Evolutionary conservation across 2,797 vertebrate species (phyloP).

Genomic region (Lates japonicus): DNA sequence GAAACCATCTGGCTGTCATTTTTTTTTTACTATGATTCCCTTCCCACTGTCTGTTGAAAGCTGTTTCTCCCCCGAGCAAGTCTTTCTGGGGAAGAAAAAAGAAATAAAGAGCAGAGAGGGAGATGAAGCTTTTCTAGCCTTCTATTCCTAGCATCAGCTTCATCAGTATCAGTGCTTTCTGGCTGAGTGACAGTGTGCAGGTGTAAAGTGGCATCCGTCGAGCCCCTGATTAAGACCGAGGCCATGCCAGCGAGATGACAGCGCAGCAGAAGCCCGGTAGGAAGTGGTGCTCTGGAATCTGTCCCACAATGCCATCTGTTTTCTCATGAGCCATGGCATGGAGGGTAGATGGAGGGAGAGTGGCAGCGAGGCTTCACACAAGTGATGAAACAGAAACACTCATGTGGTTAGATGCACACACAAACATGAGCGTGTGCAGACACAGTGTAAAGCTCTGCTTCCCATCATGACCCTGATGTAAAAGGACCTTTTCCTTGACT

Average conservation of each 20-base stretch:
- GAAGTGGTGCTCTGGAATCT: slow-evolving; percentile 57
- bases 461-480: background rate
- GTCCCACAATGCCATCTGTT: slow-evolving; percentile 80
- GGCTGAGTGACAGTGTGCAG: slow-evolving; percentile 59
- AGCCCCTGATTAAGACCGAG: slow-evolving; percentile 70
- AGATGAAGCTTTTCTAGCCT: slow-evolving; percentile 13
- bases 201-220: slow-evolving; percentile 60
- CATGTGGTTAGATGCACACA: background rate
- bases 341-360: slow-evolving; percentile 15
- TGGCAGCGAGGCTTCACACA: slow-evolving; percentile 21
- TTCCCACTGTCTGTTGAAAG: slow-evolving; percentile 24
- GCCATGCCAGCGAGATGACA: slow-evolving; percentile 62
- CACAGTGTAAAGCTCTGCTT: background rate
- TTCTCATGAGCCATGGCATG: slow-evolving; percentile 49
- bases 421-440: background rate
- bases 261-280: slow-evolving; percentile 30
- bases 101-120: background rate
- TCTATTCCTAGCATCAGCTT: slow-evolving; percentile 38
- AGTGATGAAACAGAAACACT: slow-evolving; percentile 8
- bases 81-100: background rate
- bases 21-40: slow-evolving; percentile 7
- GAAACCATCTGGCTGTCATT: slow-evolving; percentile 41
- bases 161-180: slow-evolving; percentile 40
- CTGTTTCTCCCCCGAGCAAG: background rate
- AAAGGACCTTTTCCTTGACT: background rate